Percentiles rank a stretch among this genome's conserved stretches.
Conservation (phyloP, 2,888 invertebrate genomes). For the Hypena proboscidalis region DNA sequence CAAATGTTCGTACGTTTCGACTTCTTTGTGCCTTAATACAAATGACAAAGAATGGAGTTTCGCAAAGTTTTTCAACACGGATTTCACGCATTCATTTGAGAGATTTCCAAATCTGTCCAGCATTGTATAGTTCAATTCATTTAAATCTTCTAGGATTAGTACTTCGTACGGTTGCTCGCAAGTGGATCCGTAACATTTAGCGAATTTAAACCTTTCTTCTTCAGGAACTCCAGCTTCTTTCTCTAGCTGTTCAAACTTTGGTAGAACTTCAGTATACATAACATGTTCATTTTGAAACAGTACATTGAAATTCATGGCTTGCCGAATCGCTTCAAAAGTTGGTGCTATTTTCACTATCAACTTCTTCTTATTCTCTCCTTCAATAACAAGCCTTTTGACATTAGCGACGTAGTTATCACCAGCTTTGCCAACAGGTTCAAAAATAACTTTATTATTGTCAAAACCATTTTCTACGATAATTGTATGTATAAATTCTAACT, state of each 20-base stretch:
- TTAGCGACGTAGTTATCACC: slow-evolving; percentile 54
- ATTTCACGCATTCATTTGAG: slow-evolving; percentile 44
- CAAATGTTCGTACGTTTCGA: slow-evolving; percentile 38
- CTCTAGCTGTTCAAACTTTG: slow-evolving; percentile 52
- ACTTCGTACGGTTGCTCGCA: slow-evolving; percentile 50
- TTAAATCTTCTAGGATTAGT: slow-evolving; percentile 59
- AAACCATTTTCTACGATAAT: slow-evolving; percentile 48
- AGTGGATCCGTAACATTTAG: slow-evolving; percentile 53
- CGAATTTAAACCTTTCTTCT: slow-evolving; percentile 46
- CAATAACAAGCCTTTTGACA: slow-evolving; percentile 44
- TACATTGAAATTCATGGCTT: slow-evolving; percentile 23
- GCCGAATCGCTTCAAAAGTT: slow-evolving; percentile 31
- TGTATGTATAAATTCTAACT: slow-evolving; percentile 49
- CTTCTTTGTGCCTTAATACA: slow-evolving; percentile 53
- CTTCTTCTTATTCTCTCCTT: slow-evolving; percentile 35
- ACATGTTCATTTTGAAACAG: slow-evolving; percentile 53
- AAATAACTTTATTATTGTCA: slow-evolving; percentile 39
- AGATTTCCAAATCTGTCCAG: slow-evolving; percentile 51
- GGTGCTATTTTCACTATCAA: slow-evolving; percentile 60
- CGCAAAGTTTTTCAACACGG: slow-evolving; percentile 55
- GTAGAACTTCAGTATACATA: slow-evolving; percentile 53
- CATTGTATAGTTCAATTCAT: slow-evolving; percentile 45
- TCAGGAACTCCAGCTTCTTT: slow-evolving; percentile 45
- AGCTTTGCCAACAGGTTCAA: slow-evolving; percentile 47
- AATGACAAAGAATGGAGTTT: slow-evolving; percentile 58